phyloP scores from a whole-genome alignment of 2,113 vertebrate species.

The Anhinga anhinga region DNA sequence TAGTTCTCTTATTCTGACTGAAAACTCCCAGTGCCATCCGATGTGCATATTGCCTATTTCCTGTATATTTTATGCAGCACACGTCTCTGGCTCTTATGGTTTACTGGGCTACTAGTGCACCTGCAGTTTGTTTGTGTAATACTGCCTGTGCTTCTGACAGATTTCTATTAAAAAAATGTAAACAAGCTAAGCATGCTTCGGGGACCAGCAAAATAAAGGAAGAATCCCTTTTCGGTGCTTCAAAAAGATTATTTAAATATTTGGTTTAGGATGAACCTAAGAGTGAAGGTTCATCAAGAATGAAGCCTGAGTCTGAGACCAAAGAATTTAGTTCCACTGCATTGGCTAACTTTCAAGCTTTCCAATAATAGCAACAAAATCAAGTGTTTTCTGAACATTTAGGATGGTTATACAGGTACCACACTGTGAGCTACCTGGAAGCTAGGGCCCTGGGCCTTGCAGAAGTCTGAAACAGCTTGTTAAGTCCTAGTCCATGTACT shows the following conservation, averaged over 20 bases:
- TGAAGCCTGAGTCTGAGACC: too few relatives aligned
- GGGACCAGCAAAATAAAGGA: background rate
- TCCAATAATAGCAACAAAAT: background rate
- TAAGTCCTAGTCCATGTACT: background rate
- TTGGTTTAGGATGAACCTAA: background rate
- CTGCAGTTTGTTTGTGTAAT: slow-evolving; percentile 27
- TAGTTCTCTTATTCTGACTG: slow-evolving; percentile 9
- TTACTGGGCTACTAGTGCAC: slow-evolving; percentile 46
- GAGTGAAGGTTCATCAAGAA: too few relatives aligned
- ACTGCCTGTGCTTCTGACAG: background rate
- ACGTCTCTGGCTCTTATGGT: slow-evolving; percentile 3
- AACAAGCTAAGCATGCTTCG: background rate
- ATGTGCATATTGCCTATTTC: background rate
- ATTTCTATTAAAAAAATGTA: background rate
- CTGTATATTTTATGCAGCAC: background rate
- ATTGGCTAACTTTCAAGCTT: background rate
- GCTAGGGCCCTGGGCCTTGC: background rate
- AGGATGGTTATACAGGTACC: background rate
- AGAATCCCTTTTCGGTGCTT: background rate
- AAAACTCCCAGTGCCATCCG: background rate
- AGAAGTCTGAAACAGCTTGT: background rate
- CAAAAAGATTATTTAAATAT: background rate
- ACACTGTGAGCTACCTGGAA: background rate
- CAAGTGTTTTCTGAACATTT: background rate
- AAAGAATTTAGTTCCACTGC: background rate